Conservation (phyloP, 2,797 vertebrate genomes). For the Gobionotothen gibberifrons region DNA sequence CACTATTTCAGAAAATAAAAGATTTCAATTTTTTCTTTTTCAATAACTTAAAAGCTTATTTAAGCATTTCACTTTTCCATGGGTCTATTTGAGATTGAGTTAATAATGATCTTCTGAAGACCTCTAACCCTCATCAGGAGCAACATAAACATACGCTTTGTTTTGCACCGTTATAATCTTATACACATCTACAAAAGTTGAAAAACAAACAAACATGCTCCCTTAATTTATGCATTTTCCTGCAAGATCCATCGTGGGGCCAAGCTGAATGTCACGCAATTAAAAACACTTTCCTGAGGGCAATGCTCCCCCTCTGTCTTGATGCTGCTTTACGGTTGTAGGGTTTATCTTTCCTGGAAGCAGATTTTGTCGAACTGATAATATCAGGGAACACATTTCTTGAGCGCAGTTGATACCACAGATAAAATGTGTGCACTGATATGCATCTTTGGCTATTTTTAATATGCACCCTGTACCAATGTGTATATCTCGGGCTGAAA, state of each 20-base stretch:
- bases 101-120: background rate
- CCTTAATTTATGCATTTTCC: background rate
- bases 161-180: background rate
- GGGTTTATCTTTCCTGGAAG: background rate
- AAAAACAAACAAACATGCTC: background rate
- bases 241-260: background rate
- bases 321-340: background rate
- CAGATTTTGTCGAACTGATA: background rate
- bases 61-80: background rate
- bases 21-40: background rate
- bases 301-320: background rate
- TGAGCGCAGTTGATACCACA: background rate
- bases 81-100: background rate
- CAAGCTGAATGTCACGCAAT: background rate
- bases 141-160: background rate
- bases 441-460: conserved; percentile 21
- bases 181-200: background rate
- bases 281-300: background rate
- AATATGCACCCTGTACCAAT: background rate
- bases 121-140: background rate
- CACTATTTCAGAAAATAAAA: too few relatives aligned
- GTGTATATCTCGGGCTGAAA: background rate
- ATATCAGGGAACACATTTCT: background rate
- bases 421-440: conserved; percentile 21
- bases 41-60: background rate